A percentile compares a stretch with the other conserved stretches of the same genome.
These are phyloP conservation scores for Apis cerana DNA, from an alignment of 1,140 invertebrate species.

Conservation along the genomic window DNA sequence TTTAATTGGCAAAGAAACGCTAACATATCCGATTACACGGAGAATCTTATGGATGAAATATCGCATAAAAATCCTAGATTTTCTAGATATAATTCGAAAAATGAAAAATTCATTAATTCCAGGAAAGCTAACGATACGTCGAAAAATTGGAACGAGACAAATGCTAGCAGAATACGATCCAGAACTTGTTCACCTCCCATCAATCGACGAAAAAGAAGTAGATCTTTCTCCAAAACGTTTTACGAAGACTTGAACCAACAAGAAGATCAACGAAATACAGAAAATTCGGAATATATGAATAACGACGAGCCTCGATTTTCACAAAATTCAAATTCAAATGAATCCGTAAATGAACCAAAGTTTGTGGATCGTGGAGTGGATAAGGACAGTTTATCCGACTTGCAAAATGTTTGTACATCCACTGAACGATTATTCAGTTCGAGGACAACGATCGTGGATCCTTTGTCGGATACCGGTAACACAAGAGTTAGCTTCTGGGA, in stretches of 20 bases:
- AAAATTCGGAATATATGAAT: background rate
- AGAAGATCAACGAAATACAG: background rate
- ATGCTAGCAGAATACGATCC: background rate
- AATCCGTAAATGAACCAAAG: background rate
- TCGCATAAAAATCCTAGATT: background rate
- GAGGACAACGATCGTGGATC: background rate
- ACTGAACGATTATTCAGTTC: background rate
- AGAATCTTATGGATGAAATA: background rate
- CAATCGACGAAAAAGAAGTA: background rate
- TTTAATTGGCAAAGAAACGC: background rate
- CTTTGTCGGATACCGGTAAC: background rate
- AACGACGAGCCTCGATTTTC: background rate
- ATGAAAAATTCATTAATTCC: background rate
- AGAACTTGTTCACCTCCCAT: slow-evolving; percentile 1
- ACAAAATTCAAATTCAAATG: background rate
- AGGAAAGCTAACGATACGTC: background rate
- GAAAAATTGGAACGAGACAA: background rate
- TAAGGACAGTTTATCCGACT: slow-evolving; percentile 34
- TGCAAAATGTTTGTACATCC: background rate
- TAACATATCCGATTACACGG: background rate
- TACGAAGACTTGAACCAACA: background rate
- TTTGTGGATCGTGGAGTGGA: slow-evolving; percentile 43
- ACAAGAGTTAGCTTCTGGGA: slow-evolving; percentile 14
- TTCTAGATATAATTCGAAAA: background rate
- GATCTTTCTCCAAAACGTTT: background rate